A percentile compares a stretch with the other conserved stretches of the same genome.
Conservation (phyloP, 2,888 invertebrate species). For the Lepeophtheirus nordmannii region DNA sequence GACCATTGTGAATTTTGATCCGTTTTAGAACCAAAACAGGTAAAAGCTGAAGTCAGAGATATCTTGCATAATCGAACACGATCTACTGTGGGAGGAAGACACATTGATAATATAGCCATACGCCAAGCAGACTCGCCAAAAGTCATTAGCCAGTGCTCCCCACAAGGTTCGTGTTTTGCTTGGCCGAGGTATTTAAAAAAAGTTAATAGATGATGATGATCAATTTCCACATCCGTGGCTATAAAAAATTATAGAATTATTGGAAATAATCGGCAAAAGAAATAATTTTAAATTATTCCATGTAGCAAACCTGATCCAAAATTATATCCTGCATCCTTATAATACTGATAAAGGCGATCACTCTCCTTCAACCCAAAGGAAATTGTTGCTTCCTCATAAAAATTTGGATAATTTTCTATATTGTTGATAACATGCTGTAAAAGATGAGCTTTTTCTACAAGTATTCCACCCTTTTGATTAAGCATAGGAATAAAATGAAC, state of each 20-base stretch:
- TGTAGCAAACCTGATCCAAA: neutral
- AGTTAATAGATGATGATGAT: neutral
- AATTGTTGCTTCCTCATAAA: conserved; percentile 65
- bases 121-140: conserved; percentile 24
- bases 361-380: conserved; percentile 63
- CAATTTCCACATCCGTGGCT: neutral
- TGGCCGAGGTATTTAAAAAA: conserved; percentile 18
- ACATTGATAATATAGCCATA: conserved; percentile 22
- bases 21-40: neutral
- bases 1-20: conserved; percentile 12
- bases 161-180: conserved; percentile 24
- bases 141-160: conserved; percentile 20
- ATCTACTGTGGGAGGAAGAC: conserved; percentile 6
- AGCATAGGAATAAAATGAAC: conserved; percentile 71
- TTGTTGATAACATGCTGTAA: conserved; percentile 77
- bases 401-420: conserved; percentile 60
- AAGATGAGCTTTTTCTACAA: conserved; percentile 69
- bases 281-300: too few species aligned
- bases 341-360: conserved; percentile 48
- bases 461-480: conserved; percentile 63
- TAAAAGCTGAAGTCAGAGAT: conserved; percentile 11
- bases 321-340: conserved; percentile 13
- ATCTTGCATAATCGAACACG: neutral
- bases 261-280: too few species aligned
- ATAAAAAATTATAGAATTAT: neutral